A percentile compares a stretch with the other conserved stretches of the same genome.
phyloP scores from a whole-genome alignment of 1,140 invertebrate genomes.

The Meteorus sp. region DNA sequence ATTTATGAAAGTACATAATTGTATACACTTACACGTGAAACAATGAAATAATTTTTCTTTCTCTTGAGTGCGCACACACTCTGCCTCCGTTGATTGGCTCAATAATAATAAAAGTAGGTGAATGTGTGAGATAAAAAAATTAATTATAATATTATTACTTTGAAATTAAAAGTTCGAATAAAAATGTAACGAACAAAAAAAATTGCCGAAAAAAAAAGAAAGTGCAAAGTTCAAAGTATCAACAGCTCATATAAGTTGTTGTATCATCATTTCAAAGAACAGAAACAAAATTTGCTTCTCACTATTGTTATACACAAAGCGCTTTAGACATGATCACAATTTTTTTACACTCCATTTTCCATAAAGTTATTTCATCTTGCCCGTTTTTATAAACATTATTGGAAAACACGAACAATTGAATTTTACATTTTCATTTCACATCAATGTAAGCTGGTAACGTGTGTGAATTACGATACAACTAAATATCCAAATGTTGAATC shows the following conservation, averaged over 20 bases:
- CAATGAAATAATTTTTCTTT: conserved; percentile 17
- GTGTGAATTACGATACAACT: conserved; percentile 13
- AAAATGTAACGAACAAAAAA: conserved; percentile 21
- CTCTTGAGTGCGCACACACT: conserved; percentile 28
- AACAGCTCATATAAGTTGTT: conserved; percentile 40
- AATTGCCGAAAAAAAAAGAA: conserved; percentile 23
- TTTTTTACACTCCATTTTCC: no score
- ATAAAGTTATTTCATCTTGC: conserved; percentile 45
- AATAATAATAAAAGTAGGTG: no score
- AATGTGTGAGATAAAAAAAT: conserved; percentile 29
- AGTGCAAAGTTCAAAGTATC: conserved; percentile 30
- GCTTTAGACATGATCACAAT: conserved; percentile 8
- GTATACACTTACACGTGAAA: no score
- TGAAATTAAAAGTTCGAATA: conserved; percentile 18
- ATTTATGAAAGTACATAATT: conserved; percentile 24
- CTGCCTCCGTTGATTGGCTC: conserved; percentile 39
- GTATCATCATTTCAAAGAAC: conserved; percentile 26
- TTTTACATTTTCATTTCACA: conserved; percentile 20
- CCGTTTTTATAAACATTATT: conserved; percentile 49
- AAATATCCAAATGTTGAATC: conserved; percentile 4
- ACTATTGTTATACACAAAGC: not conserved
- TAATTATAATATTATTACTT: conserved; percentile 6
- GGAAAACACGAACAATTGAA: conserved; percentile 10
- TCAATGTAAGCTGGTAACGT: conserved; percentile 19
- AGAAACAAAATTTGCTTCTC: conserved; percentile 28